Percentiles rank a stretch among this genome's conserved stretches.
These are phyloP conservation scores for Pristis pectinata DNA, from an alignment of 2,797 vertebrate species.

Conservation along the genomic window DNA sequence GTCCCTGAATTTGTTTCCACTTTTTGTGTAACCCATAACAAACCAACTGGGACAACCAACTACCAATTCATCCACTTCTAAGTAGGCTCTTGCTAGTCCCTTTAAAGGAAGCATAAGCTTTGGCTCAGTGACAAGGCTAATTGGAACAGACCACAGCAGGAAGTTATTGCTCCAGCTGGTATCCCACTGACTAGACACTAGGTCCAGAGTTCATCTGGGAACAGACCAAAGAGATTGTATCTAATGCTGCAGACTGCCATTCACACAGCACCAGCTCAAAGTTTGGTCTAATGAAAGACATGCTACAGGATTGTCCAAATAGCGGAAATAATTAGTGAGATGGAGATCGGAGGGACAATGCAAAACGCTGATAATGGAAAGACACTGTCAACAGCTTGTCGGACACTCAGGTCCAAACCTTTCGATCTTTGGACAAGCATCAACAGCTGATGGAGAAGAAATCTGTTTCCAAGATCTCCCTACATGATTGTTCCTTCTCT, in stretches of 20 bases:
- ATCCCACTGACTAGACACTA: neutral
- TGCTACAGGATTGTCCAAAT: conserved; percentile 12
- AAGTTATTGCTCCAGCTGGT: conserved; percentile 22
- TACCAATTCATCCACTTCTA: neutral
- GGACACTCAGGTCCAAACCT: neutral
- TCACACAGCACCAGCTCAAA: neutral
- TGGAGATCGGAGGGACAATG: neutral
- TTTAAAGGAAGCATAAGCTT: neutral
- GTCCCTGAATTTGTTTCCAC: neutral
- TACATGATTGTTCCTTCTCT: neutral
- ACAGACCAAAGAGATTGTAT: conserved; percentile 29
- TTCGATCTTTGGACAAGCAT: neutral
- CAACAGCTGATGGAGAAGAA: conserved; percentile 9
- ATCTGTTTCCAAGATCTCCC: neutral
- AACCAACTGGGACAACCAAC: neutral
- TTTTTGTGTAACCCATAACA: no score
- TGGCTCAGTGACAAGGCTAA: conserved; percentile 25
- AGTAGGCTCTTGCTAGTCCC: neutral
- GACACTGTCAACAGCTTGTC: neutral
- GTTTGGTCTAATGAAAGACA: neutral
- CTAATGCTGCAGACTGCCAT: neutral
- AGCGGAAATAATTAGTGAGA: conserved; percentile 14
- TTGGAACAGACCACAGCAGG: neutral
- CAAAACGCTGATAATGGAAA: neutral
- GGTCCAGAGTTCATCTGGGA: conserved; percentile 17